These are phyloP conservation scores for Pristionchus japonicus DNA, from an alignment of 2,888 invertebrate genomes.

Conservation along the genomic window DNA sequence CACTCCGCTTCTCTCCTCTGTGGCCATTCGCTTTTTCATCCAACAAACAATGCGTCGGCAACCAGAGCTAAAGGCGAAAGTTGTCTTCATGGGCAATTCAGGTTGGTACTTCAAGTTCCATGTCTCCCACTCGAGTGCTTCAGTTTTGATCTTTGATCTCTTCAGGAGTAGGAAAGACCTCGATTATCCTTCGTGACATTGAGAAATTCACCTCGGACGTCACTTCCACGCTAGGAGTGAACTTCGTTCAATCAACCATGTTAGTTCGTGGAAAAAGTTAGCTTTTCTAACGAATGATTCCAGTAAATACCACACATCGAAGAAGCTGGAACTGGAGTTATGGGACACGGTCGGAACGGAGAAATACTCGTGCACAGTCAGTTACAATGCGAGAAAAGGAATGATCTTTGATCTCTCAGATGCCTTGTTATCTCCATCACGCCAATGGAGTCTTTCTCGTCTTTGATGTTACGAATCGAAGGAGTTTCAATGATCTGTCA, in stretches of 20 bases:
- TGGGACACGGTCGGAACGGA: neutral
- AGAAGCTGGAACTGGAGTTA: neutral
- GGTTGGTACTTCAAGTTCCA: no score
- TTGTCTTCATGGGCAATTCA: neutral
- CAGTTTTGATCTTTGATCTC: no score
- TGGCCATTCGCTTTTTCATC: no score
- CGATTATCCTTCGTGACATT: no score
- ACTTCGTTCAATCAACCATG: neutral
- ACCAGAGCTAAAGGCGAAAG: neutral
- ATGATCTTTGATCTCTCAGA: neutral
- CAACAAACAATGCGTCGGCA: neutral
- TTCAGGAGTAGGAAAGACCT: no score
- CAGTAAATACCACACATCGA: neutral
- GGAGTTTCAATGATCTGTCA: neutral
- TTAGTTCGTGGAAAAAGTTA: neutral
- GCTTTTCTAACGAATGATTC: neutral
- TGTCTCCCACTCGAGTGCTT: no score
- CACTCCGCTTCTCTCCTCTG: no score
- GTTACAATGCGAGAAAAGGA: neutral
- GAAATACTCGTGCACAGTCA: neutral
- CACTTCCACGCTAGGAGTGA: neutral
- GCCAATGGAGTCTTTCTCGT: neutral
- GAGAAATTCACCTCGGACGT: no score
- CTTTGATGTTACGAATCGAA: neutral
- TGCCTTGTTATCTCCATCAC: neutral